A percentile compares a stretch with the other conserved stretches of the same genome.
These are phyloP conservation scores for Tinea trinotella DNA, from an alignment of 2,888 invertebrate species.

Conservation along the genomic window DNA sequence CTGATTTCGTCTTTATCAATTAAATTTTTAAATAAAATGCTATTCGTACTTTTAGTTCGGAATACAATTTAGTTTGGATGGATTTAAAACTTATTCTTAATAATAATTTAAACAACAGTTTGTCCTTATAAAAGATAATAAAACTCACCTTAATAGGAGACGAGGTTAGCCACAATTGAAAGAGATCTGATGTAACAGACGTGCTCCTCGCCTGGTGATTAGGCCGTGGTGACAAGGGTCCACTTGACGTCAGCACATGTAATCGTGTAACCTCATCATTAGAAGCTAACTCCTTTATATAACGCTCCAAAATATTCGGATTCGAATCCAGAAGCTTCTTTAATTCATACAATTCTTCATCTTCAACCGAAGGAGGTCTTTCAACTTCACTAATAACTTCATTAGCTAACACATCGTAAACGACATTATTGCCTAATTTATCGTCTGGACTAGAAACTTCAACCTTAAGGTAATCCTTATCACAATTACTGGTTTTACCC, in stretches of 20 bases:
- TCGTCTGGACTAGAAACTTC: conserved; percentile 47
- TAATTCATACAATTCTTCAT: conserved; percentile 55
- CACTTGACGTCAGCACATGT: conserved; percentile 70
- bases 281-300: conserved; percentile 83
- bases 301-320: conserved; percentile 79
- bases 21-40: too few species aligned
- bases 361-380: conserved; percentile 52
- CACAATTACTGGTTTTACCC: conserved; percentile 39
- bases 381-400: conserved; percentile 53
- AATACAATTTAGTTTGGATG: too few species aligned
- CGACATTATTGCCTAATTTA: conserved; percentile 51
- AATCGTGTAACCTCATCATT: conserved; percentile 75
- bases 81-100: too few species aligned
- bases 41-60: too few species aligned
- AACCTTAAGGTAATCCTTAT: conserved; percentile 43
- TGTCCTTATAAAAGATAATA: background rate
- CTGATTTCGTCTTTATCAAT: too few species aligned
- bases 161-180: conserved; percentile 87
- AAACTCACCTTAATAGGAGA: conserved; percentile 79
- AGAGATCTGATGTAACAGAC: conserved; percentile 87
- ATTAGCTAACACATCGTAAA: conserved; percentile 50
- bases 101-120: background rate
- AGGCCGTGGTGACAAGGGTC: conserved; percentile 59
- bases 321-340: conserved; percentile 63
- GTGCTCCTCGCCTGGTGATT: conserved; percentile 74